phyloP scores from a whole-genome alignment of 2,113 vertebrate genomes.

The Lepidothrix coronata region DNA sequence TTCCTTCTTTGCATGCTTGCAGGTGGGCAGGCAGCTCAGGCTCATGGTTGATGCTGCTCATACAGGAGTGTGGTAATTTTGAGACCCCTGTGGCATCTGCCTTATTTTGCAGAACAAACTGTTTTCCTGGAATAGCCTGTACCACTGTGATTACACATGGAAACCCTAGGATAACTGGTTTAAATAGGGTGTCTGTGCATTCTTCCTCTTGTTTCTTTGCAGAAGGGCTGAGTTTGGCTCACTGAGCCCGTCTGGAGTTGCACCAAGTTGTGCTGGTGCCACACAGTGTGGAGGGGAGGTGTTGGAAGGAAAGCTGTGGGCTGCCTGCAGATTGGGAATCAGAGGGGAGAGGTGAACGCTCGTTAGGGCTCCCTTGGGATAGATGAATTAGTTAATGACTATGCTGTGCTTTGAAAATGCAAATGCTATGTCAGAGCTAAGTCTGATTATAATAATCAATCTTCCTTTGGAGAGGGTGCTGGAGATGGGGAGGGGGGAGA shows the following conservation, averaged over 20 bases:
- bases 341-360: slow-evolving; percentile 45
- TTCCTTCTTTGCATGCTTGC: neutral
- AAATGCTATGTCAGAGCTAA: slow-evolving; percentile 57
- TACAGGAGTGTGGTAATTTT: neutral
- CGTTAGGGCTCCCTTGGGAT: slow-evolving; percentile 43
- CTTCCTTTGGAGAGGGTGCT: slow-evolving; percentile 52
- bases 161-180: neutral
- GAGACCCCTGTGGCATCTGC: neutral
- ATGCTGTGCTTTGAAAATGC: slow-evolving; percentile 64
- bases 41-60: accelerated
- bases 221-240: neutral
- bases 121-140: neutral
- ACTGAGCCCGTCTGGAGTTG: neutral
- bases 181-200: neutral
- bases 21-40: neutral
- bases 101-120: neutral
- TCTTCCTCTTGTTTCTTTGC: neutral
- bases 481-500: neutral
- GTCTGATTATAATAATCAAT: slow-evolving; percentile 64
- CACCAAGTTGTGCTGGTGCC: neutral
- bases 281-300: neutral
- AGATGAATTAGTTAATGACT: slow-evolving; percentile 63
- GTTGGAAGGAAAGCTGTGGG: neutral
- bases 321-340: slow-evolving; percentile 9
- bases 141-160: accelerated